Evolutionary conservation across 37 sponge, comb jelly and placozoan genomes (phyloP).

Genomic region (Diacarnus erythraeanus): DNA sequence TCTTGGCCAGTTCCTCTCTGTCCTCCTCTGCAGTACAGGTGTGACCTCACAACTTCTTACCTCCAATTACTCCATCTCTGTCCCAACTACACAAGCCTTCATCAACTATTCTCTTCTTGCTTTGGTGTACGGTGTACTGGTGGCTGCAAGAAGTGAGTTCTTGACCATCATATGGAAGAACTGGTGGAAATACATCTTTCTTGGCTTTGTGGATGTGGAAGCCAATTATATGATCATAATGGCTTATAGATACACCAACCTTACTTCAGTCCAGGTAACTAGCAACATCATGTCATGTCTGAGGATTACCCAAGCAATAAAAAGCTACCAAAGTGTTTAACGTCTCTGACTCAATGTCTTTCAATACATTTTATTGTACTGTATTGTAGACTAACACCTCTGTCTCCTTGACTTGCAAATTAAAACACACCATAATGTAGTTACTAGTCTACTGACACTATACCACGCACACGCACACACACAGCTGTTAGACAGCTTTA

Average conservation of each 20-base stretch:
- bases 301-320: too few species aligned
- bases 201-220: conserved; percentile 80
- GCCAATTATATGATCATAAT: conserved; percentile 75
- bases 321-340: too few species aligned
- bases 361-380: too few species aligned
- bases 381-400: too few species aligned
- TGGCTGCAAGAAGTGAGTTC: conserved; percentile 51
- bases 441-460: too few species aligned
- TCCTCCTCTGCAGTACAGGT: conserved; percentile 73
- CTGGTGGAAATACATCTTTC: conserved; percentile 77
- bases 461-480: too few species aligned
- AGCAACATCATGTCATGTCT: too few species aligned
- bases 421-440: too few species aligned
- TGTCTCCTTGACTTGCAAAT: too few species aligned
- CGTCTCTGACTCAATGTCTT: too few species aligned
- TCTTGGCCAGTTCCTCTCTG: conserved; percentile 63
- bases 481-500: conserved; percentile 79
- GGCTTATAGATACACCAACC: conserved; percentile 85
- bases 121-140: conserved; percentile 39
- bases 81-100: conserved; percentile 78
- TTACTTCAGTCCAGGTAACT: conserved; percentile 89
- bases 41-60: conserved; percentile 62
- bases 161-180: conserved; percentile 43
- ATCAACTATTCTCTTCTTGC: conserved; percentile 54
- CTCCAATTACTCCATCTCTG: conserved; percentile 12